Conservation (phyloP, 2,888 invertebrate species). For the Tigriopus californicus region DNA sequence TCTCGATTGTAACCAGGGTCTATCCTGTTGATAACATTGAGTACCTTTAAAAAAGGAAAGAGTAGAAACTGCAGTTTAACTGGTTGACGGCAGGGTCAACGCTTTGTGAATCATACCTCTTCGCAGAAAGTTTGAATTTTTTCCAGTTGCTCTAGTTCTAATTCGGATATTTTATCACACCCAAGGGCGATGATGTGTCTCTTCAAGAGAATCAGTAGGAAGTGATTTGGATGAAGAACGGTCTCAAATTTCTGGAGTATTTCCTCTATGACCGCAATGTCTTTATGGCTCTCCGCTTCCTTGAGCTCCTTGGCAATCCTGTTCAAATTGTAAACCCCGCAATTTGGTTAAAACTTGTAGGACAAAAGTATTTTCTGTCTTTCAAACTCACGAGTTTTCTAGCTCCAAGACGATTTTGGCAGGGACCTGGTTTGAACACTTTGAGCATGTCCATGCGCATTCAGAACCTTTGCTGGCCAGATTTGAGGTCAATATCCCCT, state of each 20-base stretch:
- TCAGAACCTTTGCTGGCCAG: not conserved
- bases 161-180: too few species aligned
- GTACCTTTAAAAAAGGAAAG: not conserved
- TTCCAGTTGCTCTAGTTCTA: too few species aligned
- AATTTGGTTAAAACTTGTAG: too few species aligned
- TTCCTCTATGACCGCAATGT: not conserved
- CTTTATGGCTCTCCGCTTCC: not conserved
- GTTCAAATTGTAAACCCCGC: too few species aligned
- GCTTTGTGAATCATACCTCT: too few species aligned
- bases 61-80: too few species aligned
- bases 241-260: not conserved
- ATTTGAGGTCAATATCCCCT: not conserved
- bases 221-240: conserved; percentile 1
- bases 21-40: not conserved
- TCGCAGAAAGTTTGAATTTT: too few species aligned
- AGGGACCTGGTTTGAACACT: not conserved
- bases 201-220: not conserved
- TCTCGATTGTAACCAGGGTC: not conserved
- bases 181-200: not conserved
- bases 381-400: not conserved
- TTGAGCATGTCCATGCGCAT: not conserved
- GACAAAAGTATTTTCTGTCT: too few species aligned
- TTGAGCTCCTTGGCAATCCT: not conserved
- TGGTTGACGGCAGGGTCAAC: too few species aligned
- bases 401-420: not conserved